Evolutionary conservation across 1,140 invertebrate species (phyloP), one percentile per base, ranked within the genome.

Genomic region (Planococcus citri): DNA sequence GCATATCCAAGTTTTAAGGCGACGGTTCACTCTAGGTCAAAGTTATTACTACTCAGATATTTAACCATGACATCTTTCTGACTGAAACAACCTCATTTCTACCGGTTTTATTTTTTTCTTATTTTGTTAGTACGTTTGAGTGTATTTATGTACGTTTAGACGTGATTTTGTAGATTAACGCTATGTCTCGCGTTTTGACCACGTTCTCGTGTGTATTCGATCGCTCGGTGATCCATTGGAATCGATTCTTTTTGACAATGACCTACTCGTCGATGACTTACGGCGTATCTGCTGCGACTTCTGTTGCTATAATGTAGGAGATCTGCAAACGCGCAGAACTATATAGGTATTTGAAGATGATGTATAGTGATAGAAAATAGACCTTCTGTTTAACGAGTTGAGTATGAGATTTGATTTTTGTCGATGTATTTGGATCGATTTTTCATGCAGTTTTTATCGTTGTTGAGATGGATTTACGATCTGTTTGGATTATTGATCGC

Each of bases 61-160:
- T 51, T 51, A 51, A 51, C 41, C 41, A 51, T 51, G 41, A 51
- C 41, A 51, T 51, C 41, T 51, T 51, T 51, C 41, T 51, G 41
- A 51, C n/a, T 51, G 3, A 51, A 51, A 51, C 41, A 51, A 51
- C 41, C 41, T 51, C 41, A 51, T 51, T 51, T 51, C 41, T 51
- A 51, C 41, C 41, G 41, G 41, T 51, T 51, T 51, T n/a, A n/a
- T n/a, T 37, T 37, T 37, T 37, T 51, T 51, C 17, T 51, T 17
- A 51, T 51, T 51, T 51, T 51, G 41, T 20, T 20, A 17, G 41
- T 20, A 20, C 41, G 41, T 51, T 51, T n/a, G 41, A 51, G 2
- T 51, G 6, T 51, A 51, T 51, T 51, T 51, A 51, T n/a, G n/a
- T 51, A 20, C 41, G 10, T 51, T 51, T 51, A 20, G 41, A 51